phyloP scores from a whole-genome alignment of 2,797 vertebrate genomes.

The Mallotus villosus region DNA sequence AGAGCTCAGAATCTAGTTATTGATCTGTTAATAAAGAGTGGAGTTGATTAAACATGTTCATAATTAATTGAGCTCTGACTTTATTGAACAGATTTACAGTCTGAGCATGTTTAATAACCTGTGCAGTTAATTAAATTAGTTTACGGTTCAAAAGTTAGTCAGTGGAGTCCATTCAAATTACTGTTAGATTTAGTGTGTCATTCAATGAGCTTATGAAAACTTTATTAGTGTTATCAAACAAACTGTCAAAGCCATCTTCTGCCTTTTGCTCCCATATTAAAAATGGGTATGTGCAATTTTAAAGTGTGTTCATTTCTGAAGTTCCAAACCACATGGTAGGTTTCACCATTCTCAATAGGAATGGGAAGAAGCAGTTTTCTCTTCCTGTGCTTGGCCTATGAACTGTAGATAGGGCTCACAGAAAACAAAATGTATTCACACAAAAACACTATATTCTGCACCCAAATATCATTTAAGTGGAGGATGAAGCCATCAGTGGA shows the following conservation, averaged over 20 bases:
- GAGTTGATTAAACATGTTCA: neutral
- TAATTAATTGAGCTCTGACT: neutral
- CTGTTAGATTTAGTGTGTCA: slow-evolving; percentile 12
- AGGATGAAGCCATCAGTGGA: no score
- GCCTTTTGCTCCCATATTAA: neutral
- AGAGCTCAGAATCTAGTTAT: neutral
- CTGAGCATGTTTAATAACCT: neutral
- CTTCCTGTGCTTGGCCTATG: slow-evolving; percentile 33
- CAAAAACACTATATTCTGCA: no score
- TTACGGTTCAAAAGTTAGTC: neutral
- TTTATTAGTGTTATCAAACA: slow-evolving; percentile 18
- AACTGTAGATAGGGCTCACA: slow-evolving; percentile 41
- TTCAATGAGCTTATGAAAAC: slow-evolving; percentile 12
- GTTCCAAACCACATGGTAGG: slow-evolving; percentile 56
- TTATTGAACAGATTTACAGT: neutral
- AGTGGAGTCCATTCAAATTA: neutral
- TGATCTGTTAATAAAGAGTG: neutral
- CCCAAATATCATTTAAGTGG: no score
- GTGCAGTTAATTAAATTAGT: neutral
- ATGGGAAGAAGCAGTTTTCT: slow-evolving; percentile 44
- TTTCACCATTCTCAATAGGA: slow-evolving; percentile 52
- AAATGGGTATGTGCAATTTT: neutral
- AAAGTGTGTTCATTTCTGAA: slow-evolving; percentile 15
- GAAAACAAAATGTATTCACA: no score
- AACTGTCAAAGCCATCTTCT: neutral